Evolutionary conservation across 2,797 vertebrate genomes (phyloP).

Genomic region (Peromyscus attwateri): DNA sequence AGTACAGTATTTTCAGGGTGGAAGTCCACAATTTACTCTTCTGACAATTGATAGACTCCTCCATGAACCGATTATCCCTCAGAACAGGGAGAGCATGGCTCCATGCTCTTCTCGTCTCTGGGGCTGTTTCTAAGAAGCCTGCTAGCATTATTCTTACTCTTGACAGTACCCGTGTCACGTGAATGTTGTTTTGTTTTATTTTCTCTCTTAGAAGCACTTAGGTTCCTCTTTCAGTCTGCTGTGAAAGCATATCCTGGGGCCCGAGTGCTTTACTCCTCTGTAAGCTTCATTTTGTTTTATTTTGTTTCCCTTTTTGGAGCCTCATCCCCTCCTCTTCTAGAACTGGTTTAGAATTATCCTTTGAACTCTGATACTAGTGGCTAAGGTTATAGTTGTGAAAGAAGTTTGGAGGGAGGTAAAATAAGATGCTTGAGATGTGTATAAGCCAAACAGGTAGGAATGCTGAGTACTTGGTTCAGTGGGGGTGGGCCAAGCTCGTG

Average conservation of each 20-base stretch:
- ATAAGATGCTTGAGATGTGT: neutral
- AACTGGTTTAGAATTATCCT: neutral
- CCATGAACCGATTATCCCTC: neutral
- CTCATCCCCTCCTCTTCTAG: neutral
- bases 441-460: neutral
- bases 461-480: neutral
- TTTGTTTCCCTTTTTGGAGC: neutral
- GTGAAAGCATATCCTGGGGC: neutral
- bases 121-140: neutral
- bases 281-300: neutral
- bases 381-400: conserved; percentile 6
- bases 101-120: neutral
- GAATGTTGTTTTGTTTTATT: neutral
- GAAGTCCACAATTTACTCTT: neutral
- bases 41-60: neutral
- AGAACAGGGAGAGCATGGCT: neutral
- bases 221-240: neutral
- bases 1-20: neutral
- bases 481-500: neutral
- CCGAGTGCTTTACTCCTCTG: neutral
- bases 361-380: neutral
- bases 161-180: neutral
- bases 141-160: neutral
- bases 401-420: neutral
- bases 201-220: neutral